Percentiles rank a stretch among this genome's conserved stretches.
These are phyloP conservation scores for Cossypha dichroa DNA, from an alignment of 2,797 vertebrate genomes.

Conservation along the genomic window DNA sequence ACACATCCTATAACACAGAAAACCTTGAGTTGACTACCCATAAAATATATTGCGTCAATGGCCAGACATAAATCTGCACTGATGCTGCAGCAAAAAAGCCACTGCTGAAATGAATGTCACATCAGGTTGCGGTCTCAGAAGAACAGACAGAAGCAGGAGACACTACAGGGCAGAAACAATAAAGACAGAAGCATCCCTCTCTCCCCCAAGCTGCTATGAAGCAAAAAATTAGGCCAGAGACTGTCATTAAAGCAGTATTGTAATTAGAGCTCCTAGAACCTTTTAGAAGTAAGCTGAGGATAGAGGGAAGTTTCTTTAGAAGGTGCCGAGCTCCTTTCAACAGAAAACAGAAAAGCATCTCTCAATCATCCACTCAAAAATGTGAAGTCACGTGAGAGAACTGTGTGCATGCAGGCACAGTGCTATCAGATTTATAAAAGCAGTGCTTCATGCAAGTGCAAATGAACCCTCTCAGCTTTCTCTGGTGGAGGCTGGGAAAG, in stretches of 20 bases:
- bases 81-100: slow-evolving; percentile 1
- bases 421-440: not conserved
- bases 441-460: not conserved
- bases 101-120: slow-evolving; percentile 10
- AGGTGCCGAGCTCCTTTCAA: not conserved
- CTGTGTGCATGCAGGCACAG: not conserved
- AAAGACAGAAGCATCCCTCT: not conserved
- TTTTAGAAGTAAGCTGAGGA: not conserved
- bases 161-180: not conserved
- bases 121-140: not conserved
- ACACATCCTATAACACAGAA: not conserved
- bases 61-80: slow-evolving; percentile 8
- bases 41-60: not conserved
- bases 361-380: not conserved
- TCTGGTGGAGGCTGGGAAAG: not conserved
- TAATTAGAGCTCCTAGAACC: slow-evolving; percentile 10
- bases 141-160: not conserved
- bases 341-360: not conserved
- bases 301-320: not conserved
- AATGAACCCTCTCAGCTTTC: slow-evolving; percentile 16
- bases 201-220: not conserved
- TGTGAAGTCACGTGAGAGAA: not conserved
- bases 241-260: not conserved
- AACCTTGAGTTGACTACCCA: slow-evolving; percentile 43
- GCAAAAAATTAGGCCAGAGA: not conserved